These are phyloP conservation scores for Gila robusta DNA, from an alignment of 2,797 vertebrate species.

Conservation along the genomic window DNA sequence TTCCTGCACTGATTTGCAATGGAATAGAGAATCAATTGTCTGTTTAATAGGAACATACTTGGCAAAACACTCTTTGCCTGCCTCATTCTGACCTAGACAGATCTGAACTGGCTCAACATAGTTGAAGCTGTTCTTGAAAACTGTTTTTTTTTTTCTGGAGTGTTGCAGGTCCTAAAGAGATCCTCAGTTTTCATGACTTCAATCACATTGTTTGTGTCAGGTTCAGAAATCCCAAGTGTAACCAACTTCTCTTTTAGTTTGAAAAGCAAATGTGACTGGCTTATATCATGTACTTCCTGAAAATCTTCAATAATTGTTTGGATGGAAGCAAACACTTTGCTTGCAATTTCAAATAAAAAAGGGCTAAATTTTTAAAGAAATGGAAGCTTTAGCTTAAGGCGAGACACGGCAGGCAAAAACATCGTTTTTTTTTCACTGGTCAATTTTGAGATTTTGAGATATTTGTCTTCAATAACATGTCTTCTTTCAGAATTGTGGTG, in stretches of 20 bases:
- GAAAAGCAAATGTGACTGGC: constrained; percentile 17
- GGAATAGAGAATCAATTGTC: not conserved
- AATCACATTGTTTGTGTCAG: not conserved
- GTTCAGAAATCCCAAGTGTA: not conserved
- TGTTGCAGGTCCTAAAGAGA: not conserved
- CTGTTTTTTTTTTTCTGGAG: not conserved
- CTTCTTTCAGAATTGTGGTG: no score
- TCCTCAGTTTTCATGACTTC: not conserved
- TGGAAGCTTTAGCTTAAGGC: no score
- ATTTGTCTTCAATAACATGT: no score
- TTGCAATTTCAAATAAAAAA: constrained; percentile 4
- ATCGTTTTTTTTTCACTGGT: no score
- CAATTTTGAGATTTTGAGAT: no score
- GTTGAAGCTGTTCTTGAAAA: constrained; percentile 1
- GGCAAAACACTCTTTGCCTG: not conserved
- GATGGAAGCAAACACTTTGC: constrained; percentile 13
- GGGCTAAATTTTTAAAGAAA: not conserved
- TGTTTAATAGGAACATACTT: constrained; percentile 3
- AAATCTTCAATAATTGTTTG: constrained; percentile 13
- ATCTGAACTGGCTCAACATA: not conserved
- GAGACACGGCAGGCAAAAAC: no score
- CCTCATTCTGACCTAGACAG: not conserved
- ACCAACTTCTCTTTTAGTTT: not conserved
- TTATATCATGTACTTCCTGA: constrained; percentile 18
- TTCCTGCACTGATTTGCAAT: not conserved